A percentile compares a stretch with the other conserved stretches of the same genome.
phyloP scores from a whole-genome alignment of 1,140 invertebrate genomes.

The Zeugodacus cucurbitae region DNA sequence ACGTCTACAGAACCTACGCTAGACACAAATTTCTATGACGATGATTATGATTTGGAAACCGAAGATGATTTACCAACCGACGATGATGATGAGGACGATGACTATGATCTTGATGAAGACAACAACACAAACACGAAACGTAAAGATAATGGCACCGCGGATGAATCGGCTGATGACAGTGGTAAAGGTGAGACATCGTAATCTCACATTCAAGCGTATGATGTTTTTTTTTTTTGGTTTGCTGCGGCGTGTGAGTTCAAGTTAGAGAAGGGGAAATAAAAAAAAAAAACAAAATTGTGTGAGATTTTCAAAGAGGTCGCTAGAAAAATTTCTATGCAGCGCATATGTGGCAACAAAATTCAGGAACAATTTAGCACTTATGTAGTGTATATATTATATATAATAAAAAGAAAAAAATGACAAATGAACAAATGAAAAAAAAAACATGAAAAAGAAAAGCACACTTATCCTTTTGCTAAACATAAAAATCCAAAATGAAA shows the following conservation, averaged over 20 bases:
- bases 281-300: not conserved
- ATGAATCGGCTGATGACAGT: slow-evolving; percentile 62
- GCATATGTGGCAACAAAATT: slow-evolving; percentile 25
- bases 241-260: not conserved
- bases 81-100: slow-evolving; percentile 80
- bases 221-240: not conserved
- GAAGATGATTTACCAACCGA: slow-evolving; percentile 82
- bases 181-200: slow-evolving; percentile 65
- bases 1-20: slow-evolving; percentile 79
- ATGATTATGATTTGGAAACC: slow-evolving; percentile 86
- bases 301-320: not conserved
- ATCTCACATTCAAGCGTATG: slow-evolving; percentile 43
- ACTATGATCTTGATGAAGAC: slow-evolving; percentile 68
- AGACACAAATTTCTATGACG: slow-evolving; percentile 93
- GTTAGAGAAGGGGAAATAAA: not conserved
- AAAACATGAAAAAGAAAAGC: not conserved
- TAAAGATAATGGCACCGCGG: slow-evolving; percentile 49
- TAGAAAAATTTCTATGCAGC: not conserved
- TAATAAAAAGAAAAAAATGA: no score
- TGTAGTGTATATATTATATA: not conserved
- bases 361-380: slow-evolving; percentile 34
- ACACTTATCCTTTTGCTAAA: not conserved
- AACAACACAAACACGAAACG: slow-evolving; percentile 53
- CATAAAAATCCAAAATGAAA: not conserved
- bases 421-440: not conserved